These are phyloP conservation scores for Eulemur rubriventer DNA, from an alignment of 2,797 vertebrate genomes.

Conservation along the genomic window DNA sequence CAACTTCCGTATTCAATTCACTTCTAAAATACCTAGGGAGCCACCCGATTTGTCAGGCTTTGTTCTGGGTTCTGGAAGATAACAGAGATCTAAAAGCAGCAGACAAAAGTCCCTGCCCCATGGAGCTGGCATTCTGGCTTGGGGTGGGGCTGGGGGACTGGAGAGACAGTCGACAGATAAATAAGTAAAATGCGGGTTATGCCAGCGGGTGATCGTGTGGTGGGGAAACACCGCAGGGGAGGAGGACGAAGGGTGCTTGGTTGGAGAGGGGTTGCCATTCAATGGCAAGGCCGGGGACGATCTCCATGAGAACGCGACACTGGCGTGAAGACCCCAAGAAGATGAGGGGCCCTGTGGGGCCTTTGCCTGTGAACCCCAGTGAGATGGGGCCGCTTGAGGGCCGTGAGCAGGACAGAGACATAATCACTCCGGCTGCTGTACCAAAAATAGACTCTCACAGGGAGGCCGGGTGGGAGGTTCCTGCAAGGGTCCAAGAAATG, in stretches of 20 bases:
- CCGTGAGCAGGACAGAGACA: neutral
- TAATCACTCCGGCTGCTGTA: neutral
- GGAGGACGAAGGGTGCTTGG: too few relatives aligned
- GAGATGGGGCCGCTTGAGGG: neutral
- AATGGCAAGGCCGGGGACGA: neutral
- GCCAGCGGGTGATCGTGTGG: neutral
- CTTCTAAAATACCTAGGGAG: neutral
- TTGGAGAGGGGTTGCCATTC: neutral
- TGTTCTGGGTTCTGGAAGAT: neutral
- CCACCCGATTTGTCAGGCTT: neutral
- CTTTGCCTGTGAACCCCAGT: neutral
- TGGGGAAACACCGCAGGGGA: neutral
- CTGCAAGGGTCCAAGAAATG: neutral
- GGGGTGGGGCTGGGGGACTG: too few relatives aligned
- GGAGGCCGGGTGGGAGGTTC: neutral
- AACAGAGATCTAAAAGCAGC: neutral
- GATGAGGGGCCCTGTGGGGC: neutral
- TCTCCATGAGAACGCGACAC: fast-evolving
- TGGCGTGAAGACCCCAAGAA: neutral
- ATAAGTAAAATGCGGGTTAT: fast-evolving
- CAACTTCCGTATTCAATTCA: neutral
- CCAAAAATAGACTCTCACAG: neutral
- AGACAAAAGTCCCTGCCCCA: neutral
- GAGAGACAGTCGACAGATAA: neutral
- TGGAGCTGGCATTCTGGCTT: neutral